These are phyloP conservation scores for Terebella lapidaria DNA, from an alignment of 2,888 invertebrate species.

Conservation along the genomic window DNA sequence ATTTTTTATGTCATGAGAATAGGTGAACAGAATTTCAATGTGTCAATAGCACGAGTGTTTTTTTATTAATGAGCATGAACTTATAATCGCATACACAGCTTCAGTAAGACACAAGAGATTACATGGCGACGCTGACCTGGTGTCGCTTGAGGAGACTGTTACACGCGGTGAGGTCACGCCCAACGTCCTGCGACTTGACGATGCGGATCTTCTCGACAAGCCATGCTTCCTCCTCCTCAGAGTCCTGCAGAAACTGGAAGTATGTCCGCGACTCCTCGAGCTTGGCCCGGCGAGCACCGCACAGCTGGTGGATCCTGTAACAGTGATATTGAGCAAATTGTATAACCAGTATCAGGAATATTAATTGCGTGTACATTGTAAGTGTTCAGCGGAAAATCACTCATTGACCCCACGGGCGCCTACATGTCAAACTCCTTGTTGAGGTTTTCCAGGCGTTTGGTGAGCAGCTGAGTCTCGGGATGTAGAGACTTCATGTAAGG, in stretches of 20 bases:
- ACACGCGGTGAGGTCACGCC: conserved; percentile 87
- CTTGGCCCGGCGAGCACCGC: conserved; percentile 63
- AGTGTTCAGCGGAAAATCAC: too few relatives aligned
- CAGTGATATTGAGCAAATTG: conserved; percentile 18
- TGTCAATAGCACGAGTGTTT: too few relatives aligned
- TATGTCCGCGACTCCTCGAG: conserved; percentile 89
- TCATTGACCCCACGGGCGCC: too few relatives aligned
- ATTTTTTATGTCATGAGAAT: too few relatives aligned
- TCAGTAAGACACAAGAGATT: not conserved
- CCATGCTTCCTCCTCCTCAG: conserved; percentile 97
- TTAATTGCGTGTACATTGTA: too few relatives aligned
- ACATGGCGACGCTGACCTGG: conserved; percentile 58
- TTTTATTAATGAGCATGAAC: too few relatives aligned
- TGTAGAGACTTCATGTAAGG: conserved; percentile 68
- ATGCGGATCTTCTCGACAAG: conserved; percentile 88
- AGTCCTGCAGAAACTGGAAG: conserved; percentile 92
- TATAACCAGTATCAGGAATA: too few relatives aligned
- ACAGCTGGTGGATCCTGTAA: conserved; percentile 78
- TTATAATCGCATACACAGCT: too few relatives aligned
- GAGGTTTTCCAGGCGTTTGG: conserved; percentile 70
- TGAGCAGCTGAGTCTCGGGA: conserved; percentile 57
- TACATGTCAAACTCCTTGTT: conserved; percentile 70
- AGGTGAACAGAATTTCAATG: too few relatives aligned
- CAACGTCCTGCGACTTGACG: conserved; percentile 85
- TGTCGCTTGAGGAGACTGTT: conserved; percentile 87